These are phyloP conservation scores for Onthophagus sagittarius DNA, from an alignment of 2,888 invertebrate species.

Conservation along the genomic window DNA sequence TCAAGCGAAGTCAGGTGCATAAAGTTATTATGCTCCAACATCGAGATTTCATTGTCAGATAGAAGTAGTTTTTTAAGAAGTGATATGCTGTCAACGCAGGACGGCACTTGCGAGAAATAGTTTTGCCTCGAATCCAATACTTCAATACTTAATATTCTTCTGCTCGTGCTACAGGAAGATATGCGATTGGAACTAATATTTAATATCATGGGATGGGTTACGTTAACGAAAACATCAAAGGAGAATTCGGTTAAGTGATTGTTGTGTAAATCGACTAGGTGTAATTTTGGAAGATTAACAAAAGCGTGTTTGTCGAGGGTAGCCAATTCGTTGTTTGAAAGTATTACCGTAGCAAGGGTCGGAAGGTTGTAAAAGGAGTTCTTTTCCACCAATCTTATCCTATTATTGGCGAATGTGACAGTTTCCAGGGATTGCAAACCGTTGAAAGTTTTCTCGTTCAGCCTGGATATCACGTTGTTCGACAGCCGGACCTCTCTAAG, in stretches of 20 bases:
- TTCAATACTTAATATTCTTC: slow-evolving; percentile 58
- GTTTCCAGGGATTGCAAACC: slow-evolving; percentile 70
- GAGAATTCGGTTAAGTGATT: slow-evolving; percentile 70
- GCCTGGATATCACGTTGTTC: slow-evolving; percentile 70
- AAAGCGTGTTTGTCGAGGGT: slow-evolving; percentile 72
- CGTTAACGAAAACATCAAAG: slow-evolving; percentile 64
- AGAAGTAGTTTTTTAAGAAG: slow-evolving; percentile 67
- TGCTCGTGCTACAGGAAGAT: slow-evolving; percentile 48
- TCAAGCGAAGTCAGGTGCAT: slow-evolving; percentile 67
- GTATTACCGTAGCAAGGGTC: slow-evolving; percentile 74
- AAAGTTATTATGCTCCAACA: slow-evolving; percentile 71
- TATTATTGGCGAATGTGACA: slow-evolving; percentile 75
- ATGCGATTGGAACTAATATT: slow-evolving; percentile 74
- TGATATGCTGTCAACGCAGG: slow-evolving; percentile 62
- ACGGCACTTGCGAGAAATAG: slow-evolving; percentile 62
- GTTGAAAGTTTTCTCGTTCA: slow-evolving; percentile 68
- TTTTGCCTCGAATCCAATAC: slow-evolving; percentile 70
- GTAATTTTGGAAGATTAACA: slow-evolving; percentile 69
- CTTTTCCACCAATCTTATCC: slow-evolving; percentile 65
- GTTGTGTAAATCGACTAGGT: slow-evolving; percentile 75
- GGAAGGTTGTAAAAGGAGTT: slow-evolving; percentile 74
- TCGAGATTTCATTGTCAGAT: slow-evolving; percentile 68
- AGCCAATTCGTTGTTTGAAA: slow-evolving; percentile 76
- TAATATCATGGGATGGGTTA: slow-evolving; percentile 67
- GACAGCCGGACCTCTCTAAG: slow-evolving; percentile 76